phyloP scores from a whole-genome alignment of 2,797 vertebrate species.

The Anabacerthia variegaticeps region DNA sequence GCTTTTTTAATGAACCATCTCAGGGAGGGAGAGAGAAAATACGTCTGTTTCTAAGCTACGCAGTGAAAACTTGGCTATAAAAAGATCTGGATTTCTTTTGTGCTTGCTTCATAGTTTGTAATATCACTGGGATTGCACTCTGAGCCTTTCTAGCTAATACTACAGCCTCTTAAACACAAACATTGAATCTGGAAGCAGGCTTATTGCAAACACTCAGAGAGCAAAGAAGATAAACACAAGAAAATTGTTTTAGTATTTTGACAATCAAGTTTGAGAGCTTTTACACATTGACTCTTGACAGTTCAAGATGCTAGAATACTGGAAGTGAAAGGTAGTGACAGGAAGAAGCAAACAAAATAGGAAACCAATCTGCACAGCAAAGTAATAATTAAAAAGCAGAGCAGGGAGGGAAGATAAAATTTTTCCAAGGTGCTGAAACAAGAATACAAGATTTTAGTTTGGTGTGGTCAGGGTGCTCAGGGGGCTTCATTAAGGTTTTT shows the following conservation, averaged over 20 bases:
- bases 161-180: conserved; percentile 45
- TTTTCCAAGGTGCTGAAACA: neutral
- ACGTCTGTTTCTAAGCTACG: neutral
- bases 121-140: neutral
- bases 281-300: neutral
- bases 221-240: conserved; percentile 20
- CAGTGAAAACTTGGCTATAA: neutral
- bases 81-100: conserved; percentile 33
- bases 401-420: neutral
- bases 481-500: conserved; percentile 23
- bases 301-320: neutral
- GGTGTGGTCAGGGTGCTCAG: neutral
- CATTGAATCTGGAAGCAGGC: conserved; percentile 26
- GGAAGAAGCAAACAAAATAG: neutral
- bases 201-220: conserved; percentile 17
- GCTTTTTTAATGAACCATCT: conserved; percentile 58
- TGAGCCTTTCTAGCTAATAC: conserved; percentile 21
- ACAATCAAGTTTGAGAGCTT: conserved; percentile 6
- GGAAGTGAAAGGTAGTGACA: neutral
- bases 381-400: neutral
- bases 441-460: neutral
- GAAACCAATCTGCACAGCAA: neutral
- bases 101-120: neutral
- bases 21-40: neutral
- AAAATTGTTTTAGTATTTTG: conserved; percentile 51